A percentile compares a stretch with the other conserved stretches of the same genome.
Conservation (phyloP, 2,888 invertebrate species). For the Antheraea yamamai region DNA sequence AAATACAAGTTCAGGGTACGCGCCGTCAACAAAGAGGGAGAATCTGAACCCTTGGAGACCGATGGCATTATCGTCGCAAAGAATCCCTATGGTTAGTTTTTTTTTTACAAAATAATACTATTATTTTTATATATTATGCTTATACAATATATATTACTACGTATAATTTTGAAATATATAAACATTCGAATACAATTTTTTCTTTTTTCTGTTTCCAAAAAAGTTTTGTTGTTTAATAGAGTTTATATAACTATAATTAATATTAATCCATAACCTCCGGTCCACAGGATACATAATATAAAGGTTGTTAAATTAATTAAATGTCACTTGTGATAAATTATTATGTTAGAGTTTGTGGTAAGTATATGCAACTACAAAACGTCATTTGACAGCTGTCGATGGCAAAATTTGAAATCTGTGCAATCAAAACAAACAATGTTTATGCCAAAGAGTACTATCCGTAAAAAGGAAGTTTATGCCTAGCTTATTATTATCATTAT, state of each 20-base stretch:
- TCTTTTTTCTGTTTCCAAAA: no score
- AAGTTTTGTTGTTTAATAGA: no score
- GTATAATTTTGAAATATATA: no score
- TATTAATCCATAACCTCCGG: no score
- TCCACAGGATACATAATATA: no score
- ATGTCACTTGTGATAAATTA: not conserved
- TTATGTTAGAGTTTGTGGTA: not conserved
- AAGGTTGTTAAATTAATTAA: no score
- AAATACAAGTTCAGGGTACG: slow-evolving; percentile 99
- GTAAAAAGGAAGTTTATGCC: no score
- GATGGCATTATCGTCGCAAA: slow-evolving; percentile 94
- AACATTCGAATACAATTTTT: no score
- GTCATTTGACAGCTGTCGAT: not conserved
- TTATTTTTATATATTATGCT: no score
- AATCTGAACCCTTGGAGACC: slow-evolving; percentile 96
- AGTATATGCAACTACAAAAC: not conserved
- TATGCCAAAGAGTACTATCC: no score
- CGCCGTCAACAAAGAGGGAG: slow-evolving; percentile 98
- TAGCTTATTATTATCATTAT: not conserved
- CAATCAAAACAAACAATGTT: slow-evolving; percentile 1
- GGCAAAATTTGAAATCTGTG: not conserved
- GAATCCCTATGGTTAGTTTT: slow-evolving; percentile 93
- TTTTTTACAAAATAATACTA: not conserved
- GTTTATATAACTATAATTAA: no score
- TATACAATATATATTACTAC: no score